Evolutionary conservation across 1,140 invertebrate species (phyloP).

Genomic region (Drosophila erecta): DNA sequence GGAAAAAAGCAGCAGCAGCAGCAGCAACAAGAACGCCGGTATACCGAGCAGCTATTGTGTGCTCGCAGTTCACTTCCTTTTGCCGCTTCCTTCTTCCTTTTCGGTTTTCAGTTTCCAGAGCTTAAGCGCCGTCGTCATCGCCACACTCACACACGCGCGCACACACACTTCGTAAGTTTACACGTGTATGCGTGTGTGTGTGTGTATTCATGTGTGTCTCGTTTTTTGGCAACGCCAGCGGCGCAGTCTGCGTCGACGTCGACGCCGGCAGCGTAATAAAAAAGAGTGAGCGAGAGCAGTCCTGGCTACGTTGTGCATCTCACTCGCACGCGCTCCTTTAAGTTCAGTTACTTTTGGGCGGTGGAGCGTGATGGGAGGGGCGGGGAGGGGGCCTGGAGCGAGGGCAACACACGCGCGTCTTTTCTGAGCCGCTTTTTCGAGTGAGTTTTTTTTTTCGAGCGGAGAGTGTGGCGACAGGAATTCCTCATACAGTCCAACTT

Average conservation of each 20-base stretch:
- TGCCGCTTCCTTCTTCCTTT: slow-evolving; percentile 76
- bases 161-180: background rate
- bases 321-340: slow-evolving; percentile 15
- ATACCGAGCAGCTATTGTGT: slow-evolving; percentile 28
- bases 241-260: slow-evolving; percentile 24
- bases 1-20: slow-evolving; percentile 7
- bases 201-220: slow-evolving; percentile 16
- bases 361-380: no score
- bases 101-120: slow-evolving; percentile 40
- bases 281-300: background rate
- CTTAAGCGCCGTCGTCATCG: slow-evolving; percentile 68
- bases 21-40: slow-evolving; percentile 19
- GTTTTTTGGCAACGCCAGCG: slow-evolving; percentile 40
- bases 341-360: background rate
- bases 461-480: slow-evolving; percentile 18
- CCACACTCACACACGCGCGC: slow-evolving; percentile 3
- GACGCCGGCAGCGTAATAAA: slow-evolving; percentile 18
- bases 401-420: slow-evolving; percentile 39
- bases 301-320: slow-evolving; percentile 27
- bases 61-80: slow-evolving; percentile 69
- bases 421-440: slow-evolving; percentile 49
- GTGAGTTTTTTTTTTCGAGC: slow-evolving; percentile 18
- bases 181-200: background rate
- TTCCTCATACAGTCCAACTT: slow-evolving; percentile 1
- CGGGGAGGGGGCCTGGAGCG: background rate